Evolutionary conservation across 37 sponge, comb jelly and placozoan species (phyloP), one percentile per base, ranked within the genome.

Genomic region (Aplysina aerophoba): DNA sequence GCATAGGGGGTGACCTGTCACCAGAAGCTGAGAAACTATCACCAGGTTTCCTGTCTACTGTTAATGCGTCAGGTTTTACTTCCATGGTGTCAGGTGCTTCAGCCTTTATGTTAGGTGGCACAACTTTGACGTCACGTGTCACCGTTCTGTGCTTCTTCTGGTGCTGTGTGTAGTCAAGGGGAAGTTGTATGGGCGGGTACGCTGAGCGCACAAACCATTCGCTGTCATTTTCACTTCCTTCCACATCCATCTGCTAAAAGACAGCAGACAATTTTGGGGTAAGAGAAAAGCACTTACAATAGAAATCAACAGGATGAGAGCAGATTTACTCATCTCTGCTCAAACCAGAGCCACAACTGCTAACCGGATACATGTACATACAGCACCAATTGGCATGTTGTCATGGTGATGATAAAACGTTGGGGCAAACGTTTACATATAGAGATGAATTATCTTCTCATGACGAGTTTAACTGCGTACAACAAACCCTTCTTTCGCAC

Each of bases 151-250:
- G 24, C 28, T 28, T 62, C 24, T n/a, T 28, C 11, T 62, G 24
- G 5, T 89, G 89, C 14, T 54, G 80, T 22, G 33, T 73, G 80
- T 85, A 86, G 73, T 88, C 83, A 30, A 92, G 84, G 39, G 92
- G 92, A 6, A 92, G 87, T 27, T 80, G 89, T 21, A 88, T 59
- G 14, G 92, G 92, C 17, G 92, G 89, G 53, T 80, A 62, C 6
- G 28, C 20, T 4, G 89, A 92, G 65, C 50, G 30, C 30, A 55
- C 24, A 64, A 83, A 58, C 13, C 38, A 50, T 22, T 68, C 87
- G 1, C 24, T 36, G 0, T 80, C 40, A 16, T 57, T 60, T 8
- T 67, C 88, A 24, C 60, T 78, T 53, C 83, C 88, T 41, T 71
- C 33, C 5, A 50, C 21, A 75, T 75, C 78, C 78, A 75, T 75